Base-by-base conservation (phyloP, 53 echinoderm and acorn worm species). In the Luidia sarsii region DNA sequence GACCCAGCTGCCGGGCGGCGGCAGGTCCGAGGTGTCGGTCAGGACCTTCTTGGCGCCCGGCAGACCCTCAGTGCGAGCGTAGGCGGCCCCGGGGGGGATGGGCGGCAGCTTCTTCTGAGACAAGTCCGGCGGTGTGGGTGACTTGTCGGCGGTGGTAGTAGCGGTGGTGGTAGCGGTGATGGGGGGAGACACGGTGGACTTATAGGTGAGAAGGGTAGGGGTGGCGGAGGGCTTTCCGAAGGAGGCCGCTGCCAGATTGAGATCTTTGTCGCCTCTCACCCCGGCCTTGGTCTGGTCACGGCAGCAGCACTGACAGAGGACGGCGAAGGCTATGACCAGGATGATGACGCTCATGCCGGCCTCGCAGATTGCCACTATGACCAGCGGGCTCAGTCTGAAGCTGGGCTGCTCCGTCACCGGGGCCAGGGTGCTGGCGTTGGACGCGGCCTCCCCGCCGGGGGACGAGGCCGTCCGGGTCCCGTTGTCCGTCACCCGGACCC, bases 281-380 rank as follows among this genome's bases (percentile, higher is more conserved):
- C n/a, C 61, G 14, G 43, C 29, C 61, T 77, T 77, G 8, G 77
- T 60, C 62, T 77, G 61, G 33, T 77, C 61, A 1, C 61, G 61
- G 46, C 77, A 77, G 33, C 77, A 77, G 33, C 77, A 77, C 77
- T 77, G 77, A 46, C 77, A 77, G 60, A 77, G 33, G 11, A 77
- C 61, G 61, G 77, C 77, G 13, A 77, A 77, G 3, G 77, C 77
- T 39, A 77, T 77, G 28, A 77, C 5, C 19, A 77, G 77, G 3
- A 77, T 77, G 8, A 77, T 22, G 9, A 77, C 29, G 31, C 77
- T 77, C 77, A 77, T 77, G 1, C 77, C 77, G 29, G 77, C 77
- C 48, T 77, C 77, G 48, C 77, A 77, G 29, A 77, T 41, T 14
- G 61, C 77, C 15, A 77, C 77, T 30, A 77, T 77, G 60, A 77